Evolutionary conservation across 2,888 invertebrate species (phyloP), one percentile per base, ranked within the genome.

Genomic region (Dicyrtomina minuta): DNA sequence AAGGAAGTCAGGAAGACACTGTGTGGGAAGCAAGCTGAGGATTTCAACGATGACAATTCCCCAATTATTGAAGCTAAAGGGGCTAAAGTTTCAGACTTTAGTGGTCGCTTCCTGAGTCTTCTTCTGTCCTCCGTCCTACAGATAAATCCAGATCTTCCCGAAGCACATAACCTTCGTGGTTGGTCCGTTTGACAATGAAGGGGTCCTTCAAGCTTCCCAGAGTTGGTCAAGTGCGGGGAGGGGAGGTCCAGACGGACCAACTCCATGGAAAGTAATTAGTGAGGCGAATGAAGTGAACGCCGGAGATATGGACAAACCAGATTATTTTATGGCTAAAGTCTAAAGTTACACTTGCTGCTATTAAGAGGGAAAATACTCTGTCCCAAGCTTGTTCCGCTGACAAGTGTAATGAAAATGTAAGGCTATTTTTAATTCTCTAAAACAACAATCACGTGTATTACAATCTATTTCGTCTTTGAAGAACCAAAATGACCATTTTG

Each of bases 121-220:
- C 10, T 78, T 4, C 41, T 53, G 1, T 75, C 76, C 26, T 86
- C 89, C 10, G 84, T 87, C 76, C 66, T 80, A n/a, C 75, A 74
- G 75, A 79, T 91, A 6, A 93, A 97, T 84, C 97, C 98, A 0
- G 96, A 97, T 81, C 84, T 95, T 33, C 87, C 89, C 0, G 94
- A 94, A 79, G 91, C 94, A 1, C 91, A 94, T 81, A 85, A 81
- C 53, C 84, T 99, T 56, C 87, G 92, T 67, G 93, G 93, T 39
- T 99, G 99, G 99, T n/a, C n/a, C n/a, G n/a, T 98, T 88, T 81
- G 93, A 92, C 81, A 88, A 88, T 76, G 89, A 88, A 33, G 93
- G 93, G 5, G 84, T 84, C 5, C 82, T 85, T 41, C 84, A 86
- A 79, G 87, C 88, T 15, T 80, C 85, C 13, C 86, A 84, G 70